A percentile compares a stretch with the other conserved stretches of the same genome.
Evolutionary conservation across 92 coral and sea anemone species (phyloP).

Genomic region (Montipora capitata): DNA sequence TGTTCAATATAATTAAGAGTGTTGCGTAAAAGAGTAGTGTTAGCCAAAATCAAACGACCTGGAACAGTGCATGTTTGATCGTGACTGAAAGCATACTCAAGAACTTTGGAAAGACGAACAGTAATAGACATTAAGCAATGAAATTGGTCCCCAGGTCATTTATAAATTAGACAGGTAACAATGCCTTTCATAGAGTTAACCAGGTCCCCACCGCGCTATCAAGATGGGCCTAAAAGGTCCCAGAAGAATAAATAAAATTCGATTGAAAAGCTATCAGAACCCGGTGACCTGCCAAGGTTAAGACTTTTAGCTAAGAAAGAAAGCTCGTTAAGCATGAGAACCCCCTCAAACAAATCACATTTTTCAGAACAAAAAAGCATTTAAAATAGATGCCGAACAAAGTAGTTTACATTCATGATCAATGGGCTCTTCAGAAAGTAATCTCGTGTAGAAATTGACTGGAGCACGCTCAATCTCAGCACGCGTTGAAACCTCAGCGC

Average conservation of each 20-base stretch:
- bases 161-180: not conserved
- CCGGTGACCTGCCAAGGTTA: not conserved
- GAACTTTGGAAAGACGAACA: not conserved
- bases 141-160: conserved; percentile 28
- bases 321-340: not conserved
- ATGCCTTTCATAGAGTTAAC: conserved; percentile 1
- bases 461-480: not conserved
- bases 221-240: not conserved
- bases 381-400: too few relatives aligned
- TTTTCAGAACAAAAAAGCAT: not conserved
- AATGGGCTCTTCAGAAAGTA: not conserved
- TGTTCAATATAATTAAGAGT: not conserved
- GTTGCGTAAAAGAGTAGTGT: not conserved
- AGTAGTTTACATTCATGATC: not conserved
- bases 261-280: not conserved
- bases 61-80: conserved; percentile 38
- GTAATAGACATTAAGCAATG: conserved; percentile 11
- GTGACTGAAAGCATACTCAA: not conserved
- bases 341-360: not conserved
- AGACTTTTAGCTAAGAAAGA: not conserved
- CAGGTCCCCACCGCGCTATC: not conserved
- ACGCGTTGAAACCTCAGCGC: not conserved
- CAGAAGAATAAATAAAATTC: conserved; percentile 11
- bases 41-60: not conserved
- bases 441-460: not conserved